Conservation (phyloP, 2,888 invertebrate species). For the Nematopogon swammerdamellus region DNA sequence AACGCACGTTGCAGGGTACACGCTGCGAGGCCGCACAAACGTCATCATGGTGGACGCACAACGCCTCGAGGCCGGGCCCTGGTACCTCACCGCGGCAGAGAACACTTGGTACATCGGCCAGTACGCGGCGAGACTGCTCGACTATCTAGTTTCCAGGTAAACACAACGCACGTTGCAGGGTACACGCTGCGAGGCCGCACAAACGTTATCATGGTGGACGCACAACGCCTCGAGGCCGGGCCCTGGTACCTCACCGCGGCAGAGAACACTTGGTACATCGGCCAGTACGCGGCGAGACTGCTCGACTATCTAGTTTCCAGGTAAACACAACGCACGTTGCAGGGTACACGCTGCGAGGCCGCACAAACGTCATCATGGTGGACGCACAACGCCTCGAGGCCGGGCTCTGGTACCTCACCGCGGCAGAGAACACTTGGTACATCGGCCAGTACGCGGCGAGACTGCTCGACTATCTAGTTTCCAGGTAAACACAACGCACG, state of each 20-base stretch:
- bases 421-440: slow-evolving; percentile 54
- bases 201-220: slow-evolving; percentile 59
- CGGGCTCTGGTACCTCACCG: slow-evolving; percentile 39
- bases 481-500: too few relatives aligned
- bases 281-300: slow-evolving; percentile 53
- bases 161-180: slow-evolving; percentile 26
- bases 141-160: slow-evolving; percentile 55
- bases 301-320: slow-evolving; percentile 58
- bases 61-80: slow-evolving; percentile 58
- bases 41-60: slow-evolving; percentile 58
- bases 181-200: slow-evolving; percentile 55
- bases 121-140: slow-evolving; percentile 55
- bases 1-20: slow-evolving; percentile 54
- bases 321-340: too few relatives aligned
- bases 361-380: slow-evolving; percentile 26
- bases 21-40: slow-evolving; percentile 56
- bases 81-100: slow-evolving; percentile 51
- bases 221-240: slow-evolving; percentile 54
- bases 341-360: too few relatives aligned
- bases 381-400: slow-evolving; percentile 36
- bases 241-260: slow-evolving; percentile 59
- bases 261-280: slow-evolving; percentile 30
- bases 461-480: slow-evolving; percentile 46
- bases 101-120: slow-evolving; percentile 39
- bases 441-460: slow-evolving; percentile 57